Evolutionary conservation across 2,113 vertebrate species (phyloP).

Genomic region (Malurus elegans): DNA sequence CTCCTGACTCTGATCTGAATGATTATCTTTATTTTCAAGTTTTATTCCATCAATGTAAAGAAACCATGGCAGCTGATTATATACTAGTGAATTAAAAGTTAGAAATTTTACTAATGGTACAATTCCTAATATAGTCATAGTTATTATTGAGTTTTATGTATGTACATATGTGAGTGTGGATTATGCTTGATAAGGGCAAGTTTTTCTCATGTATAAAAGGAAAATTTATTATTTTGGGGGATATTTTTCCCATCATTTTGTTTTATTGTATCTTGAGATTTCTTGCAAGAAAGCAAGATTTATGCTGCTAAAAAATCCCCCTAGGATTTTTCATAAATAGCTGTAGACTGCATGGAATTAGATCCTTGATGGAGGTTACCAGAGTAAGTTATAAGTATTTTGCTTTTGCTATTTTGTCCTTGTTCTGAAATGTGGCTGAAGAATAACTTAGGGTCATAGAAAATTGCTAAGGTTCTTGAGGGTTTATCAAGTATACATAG

Average conservation of each 20-base stretch:
- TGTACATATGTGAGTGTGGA: neutral
- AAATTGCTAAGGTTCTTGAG: neutral
- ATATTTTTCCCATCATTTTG: neutral
- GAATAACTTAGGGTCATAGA: neutral
- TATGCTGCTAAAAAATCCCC: neutral
- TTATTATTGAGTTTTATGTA: neutral
- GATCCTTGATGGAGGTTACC: accelerated
- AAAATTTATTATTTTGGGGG: neutral
- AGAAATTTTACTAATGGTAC: neutral
- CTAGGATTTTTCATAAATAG: neutral
- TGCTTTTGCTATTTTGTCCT: neutral
- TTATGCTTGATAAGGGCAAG: neutral
- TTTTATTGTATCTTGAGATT: neutral
- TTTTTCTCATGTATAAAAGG: neutral
- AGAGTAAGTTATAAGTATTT: neutral
- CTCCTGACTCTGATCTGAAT: neutral
- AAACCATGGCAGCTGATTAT: neutral
- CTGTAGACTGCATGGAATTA: neutral
- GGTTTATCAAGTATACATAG: neutral
- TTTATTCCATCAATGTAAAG: neutral
- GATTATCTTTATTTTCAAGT: neutral
- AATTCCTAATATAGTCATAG: neutral
- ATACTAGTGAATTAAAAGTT: neutral
- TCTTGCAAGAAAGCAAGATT: neutral
- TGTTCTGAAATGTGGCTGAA: neutral